Evolutionary conservation across 2,113 vertebrate genomes (phyloP), one percentile per base, ranked within the genome.

Genomic region (Tetraodon nigroviridis): DNA sequence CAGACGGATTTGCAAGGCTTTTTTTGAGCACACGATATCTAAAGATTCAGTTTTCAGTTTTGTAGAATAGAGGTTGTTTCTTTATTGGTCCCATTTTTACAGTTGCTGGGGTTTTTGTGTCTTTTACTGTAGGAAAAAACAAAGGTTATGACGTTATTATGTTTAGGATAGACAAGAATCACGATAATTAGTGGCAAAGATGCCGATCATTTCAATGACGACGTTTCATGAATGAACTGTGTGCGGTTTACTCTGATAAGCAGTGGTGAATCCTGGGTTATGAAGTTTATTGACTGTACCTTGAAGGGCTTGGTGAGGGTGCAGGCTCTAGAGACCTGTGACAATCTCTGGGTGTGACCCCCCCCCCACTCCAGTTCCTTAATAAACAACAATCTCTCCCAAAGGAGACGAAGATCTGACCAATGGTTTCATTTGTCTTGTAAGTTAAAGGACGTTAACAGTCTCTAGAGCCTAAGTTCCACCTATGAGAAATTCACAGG

Each of bases 101-200:
- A 86, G 67, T 92, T 88, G 82, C 86, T 84, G 85, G 89, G 82
- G 78, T 80, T 8, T 84, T 88, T 82, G 81, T 89, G 84, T 91
- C 83, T 87, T 85, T 78, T 80, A 84, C 80, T 85, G 86, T 84
- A 81, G 80, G 72, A 75, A 56, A 45, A 80, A 51, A 47, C 72
- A 78, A 66, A n/a, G n/a, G n/a, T 48, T 18, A 48, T 19, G 55
- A 76, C 44, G 63, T 68, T 80, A 74, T 79, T 41, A 48, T 67
- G 75, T 79, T 75, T 79, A 80, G 72, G 54, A 66, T 81, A 85
- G 58, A 78, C 64, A 64, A 85, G 81, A 84, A 53, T 87, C 75
- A 61, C 63, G 66, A 60, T 82, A 65, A 61, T 53, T 58, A 60
- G 51, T 47, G 79, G 67, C 29, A 55, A 70, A 60, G 69, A 79